Percentiles rank a stretch among this genome's conserved stretches.
Conservation (phyloP, 2,113 vertebrate species). For the Oreochromis spilurus region DNA sequence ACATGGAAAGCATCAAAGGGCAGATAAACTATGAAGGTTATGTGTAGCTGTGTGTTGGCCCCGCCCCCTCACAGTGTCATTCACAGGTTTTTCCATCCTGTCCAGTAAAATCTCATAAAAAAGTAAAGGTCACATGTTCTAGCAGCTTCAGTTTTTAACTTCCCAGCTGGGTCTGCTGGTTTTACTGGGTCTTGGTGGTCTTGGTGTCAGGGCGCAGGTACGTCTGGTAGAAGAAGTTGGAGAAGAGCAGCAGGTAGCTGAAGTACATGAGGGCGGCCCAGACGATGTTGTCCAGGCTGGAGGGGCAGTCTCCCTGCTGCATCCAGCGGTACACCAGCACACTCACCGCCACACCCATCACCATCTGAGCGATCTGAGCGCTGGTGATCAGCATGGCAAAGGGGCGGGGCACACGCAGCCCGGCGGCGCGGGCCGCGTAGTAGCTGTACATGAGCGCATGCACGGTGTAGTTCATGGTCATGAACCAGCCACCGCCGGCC, state of each 20-base stretch:
- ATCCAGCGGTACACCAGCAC: slow-evolving; percentile 72
- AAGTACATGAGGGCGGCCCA: slow-evolving; percentile 76
- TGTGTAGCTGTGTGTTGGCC: not conserved
- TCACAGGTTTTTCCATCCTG: not conserved
- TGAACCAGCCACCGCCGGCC: slow-evolving; percentile 96
- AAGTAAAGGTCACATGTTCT: not conserved
- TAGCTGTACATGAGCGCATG: slow-evolving; percentile 98
- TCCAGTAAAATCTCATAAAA: not conserved
- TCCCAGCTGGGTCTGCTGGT: not conserved
- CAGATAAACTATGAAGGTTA: not conserved
- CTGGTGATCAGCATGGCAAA: slow-evolving; percentile 88
- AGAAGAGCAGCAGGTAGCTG: slow-evolving; percentile 83
- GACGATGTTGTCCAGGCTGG: slow-evolving; percentile 54
- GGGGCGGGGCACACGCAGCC: slow-evolving; percentile 82
- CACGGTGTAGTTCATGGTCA: slow-evolving; percentile 96
- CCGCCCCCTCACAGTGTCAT: not conserved
- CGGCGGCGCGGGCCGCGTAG: slow-evolving; percentile 85
- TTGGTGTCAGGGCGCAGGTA: slow-evolving; percentile 61
- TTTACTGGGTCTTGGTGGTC: slow-evolving; percentile 8
- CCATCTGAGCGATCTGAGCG: slow-evolving; percentile 92
- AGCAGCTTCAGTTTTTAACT: not conserved
- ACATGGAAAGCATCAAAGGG: accelerated
- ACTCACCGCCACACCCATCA: slow-evolving; percentile 62
- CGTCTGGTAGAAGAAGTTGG: slow-evolving; percentile 75
- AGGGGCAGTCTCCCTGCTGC: slow-evolving; percentile 63